Percentiles rank a stretch among this genome's conserved stretches.
These are phyloP conservation scores for Pangasius sanitwongsei DNA, from an alignment of 2,797 vertebrate genomes.

Conservation along the genomic window DNA sequence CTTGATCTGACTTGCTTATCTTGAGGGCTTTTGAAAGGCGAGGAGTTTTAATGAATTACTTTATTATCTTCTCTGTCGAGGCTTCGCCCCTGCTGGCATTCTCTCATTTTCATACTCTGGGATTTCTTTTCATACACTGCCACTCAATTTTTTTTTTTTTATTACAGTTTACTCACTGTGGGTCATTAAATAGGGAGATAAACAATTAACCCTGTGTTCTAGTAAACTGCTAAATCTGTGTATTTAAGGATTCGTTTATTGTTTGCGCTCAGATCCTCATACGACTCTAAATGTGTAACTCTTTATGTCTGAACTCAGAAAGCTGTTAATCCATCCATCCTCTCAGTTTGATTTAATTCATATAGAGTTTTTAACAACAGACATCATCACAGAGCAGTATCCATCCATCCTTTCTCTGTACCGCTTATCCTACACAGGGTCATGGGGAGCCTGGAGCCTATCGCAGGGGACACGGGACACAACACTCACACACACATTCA, in stretches of 20 bases:
- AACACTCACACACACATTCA: too few relatives aligned
- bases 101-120: conserved; percentile 69
- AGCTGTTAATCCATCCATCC: too few relatives aligned
- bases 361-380: too few relatives aligned
- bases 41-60: conserved; percentile 76
- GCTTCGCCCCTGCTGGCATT: conserved; percentile 57
- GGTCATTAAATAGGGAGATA: neutral
- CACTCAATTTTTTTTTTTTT: neutral
- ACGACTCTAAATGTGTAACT: neutral
- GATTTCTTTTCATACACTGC: conserved; percentile 38
- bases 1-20: conserved; percentile 67
- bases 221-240: neutral
- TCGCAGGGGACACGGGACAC: too few relatives aligned
- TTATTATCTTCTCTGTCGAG: conserved; percentile 66
- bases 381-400: too few relatives aligned
- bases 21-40: conserved; percentile 63
- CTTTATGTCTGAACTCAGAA: neutral
- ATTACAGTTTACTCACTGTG: neutral
- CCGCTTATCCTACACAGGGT: too few relatives aligned
- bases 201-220: neutral
- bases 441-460: too few relatives aligned
- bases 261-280: too few relatives aligned
- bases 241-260: too few relatives aligned
- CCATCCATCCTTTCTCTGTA: too few relatives aligned
- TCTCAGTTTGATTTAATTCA: too few relatives aligned